Evolutionary conservation across 37 sponge, comb jelly and placozoan genomes (phyloP), one percentile per base, ranked within the genome.

Genomic region (Ephydatia muelleri): DNA sequence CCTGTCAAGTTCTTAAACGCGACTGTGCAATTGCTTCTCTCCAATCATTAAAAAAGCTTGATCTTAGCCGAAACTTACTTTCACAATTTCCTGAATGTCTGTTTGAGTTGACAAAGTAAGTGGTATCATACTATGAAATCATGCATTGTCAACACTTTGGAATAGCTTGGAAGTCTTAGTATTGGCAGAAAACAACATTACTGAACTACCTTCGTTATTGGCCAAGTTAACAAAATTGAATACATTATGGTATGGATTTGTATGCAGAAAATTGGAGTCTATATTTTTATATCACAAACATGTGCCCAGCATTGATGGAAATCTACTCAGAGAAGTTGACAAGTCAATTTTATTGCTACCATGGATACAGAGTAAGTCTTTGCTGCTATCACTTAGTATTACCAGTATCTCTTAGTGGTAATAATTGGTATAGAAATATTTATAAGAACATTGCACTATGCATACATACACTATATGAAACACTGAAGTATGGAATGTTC

Each of bases 101-200:
- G 16, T 70, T 33, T 25, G 29, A 49, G 4, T 31, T 85, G 14
- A 29, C 70, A 69, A 78, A 78, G 86, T 85, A 43, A 82, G 82
- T 25, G 6, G 11, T 21, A 68, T 68, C 26, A 68, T 25, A 75
- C 2, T 37, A 39, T 70, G 14, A 26, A 14, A 34, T 35, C 5
- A 3, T 43, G 26, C 26, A 31, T 47, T 13, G 26, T 64, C 19
- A 9, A 23, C n/a, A 35, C 49, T 1, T 37, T 76, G 14, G 34
- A 28, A 38, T 36, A 85, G 86, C 33, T 69, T 85, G 30, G 86
- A 85, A 38, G 69, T 57, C 0, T 32, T 85, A 32, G 78, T 85
- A 22, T 38, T 85, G 19, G 80, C 79, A 37, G 86, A 85, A 49
- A 85, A 85, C 57, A 85, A 85, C 33, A 85, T 85, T 70, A 43